phyloP scores from a whole-genome alignment of 92 coral and sea anemone genomes.

The Heteractis magnifica region DNA sequence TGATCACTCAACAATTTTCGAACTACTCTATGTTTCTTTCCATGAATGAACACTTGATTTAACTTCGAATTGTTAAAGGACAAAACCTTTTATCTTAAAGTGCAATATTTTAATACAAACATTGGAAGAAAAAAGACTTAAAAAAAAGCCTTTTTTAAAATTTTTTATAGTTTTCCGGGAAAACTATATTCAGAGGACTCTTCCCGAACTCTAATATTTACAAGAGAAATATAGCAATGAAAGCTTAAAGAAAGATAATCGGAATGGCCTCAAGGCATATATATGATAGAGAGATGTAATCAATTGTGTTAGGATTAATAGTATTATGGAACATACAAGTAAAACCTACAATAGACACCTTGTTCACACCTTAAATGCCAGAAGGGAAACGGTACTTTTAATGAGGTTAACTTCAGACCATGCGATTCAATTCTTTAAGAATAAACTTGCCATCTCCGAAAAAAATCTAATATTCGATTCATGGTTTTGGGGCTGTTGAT shows the following conservation, averaged over 20 bases:
- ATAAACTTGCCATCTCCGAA: too few species aligned
- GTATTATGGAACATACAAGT: background rate
- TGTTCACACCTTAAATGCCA: background rate
- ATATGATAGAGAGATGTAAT: slow-evolving; percentile 7
- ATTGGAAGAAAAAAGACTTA: background rate
- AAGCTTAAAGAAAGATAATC: background rate
- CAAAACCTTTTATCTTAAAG: background rate
- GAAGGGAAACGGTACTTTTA: background rate
- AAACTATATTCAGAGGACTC: background rate
- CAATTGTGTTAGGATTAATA: background rate
- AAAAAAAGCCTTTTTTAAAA: background rate
- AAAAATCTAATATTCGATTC: too few species aligned
- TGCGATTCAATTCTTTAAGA: background rate
- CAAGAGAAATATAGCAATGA: background rate
- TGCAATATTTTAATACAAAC: background rate
- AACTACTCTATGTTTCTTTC: background rate
- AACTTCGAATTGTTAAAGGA: background rate
- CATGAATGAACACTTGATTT: background rate
- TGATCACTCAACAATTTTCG: background rate
- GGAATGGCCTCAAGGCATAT: slow-evolving; percentile 2
- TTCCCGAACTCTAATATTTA: background rate
- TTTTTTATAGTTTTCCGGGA: background rate
- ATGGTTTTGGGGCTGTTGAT: too few species aligned
- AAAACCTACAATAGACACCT: background rate
- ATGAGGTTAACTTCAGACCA: background rate